Conservation (phyloP, 2,888 invertebrate genomes). For the Ormyrus thymus region DNA sequence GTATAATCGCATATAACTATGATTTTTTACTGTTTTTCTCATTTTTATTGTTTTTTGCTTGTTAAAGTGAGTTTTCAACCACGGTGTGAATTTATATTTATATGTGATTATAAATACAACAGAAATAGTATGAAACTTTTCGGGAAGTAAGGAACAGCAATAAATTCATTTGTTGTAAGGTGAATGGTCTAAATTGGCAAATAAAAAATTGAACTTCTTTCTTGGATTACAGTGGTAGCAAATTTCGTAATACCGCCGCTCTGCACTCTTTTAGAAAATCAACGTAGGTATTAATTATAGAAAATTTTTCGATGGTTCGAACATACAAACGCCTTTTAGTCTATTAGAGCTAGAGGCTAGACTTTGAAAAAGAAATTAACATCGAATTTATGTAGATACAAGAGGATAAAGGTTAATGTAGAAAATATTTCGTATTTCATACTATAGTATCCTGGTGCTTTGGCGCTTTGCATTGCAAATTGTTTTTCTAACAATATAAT, state of each 20-base stretch:
- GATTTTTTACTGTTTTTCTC: too few species aligned
- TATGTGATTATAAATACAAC: too few species aligned
- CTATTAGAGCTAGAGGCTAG: slow-evolving; percentile 35
- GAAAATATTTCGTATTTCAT: slow-evolving; percentile 1
- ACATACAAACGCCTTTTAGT: slow-evolving; percentile 16
- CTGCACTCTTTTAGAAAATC: slow-evolving; percentile 68
- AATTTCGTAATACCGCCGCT: slow-evolving; percentile 69
- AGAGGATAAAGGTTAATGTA: background rate
- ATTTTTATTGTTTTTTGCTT: too few species aligned
- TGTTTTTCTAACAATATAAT: slow-evolving; percentile 73
- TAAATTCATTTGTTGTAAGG: too few species aligned
- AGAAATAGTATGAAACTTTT: too few species aligned
- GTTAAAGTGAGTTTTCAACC: too few species aligned
- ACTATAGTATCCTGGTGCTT: slow-evolving; percentile 39
- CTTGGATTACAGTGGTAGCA: slow-evolving; percentile 64
- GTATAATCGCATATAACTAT: too few species aligned
- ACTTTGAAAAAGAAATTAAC: slow-evolving; percentile 4
- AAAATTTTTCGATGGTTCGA: slow-evolving; percentile 18
- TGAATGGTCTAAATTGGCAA: background rate
- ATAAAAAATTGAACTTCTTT: slow-evolving; percentile 20
- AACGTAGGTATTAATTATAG: slow-evolving; percentile 64
- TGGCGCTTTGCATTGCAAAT: slow-evolving; percentile 63
- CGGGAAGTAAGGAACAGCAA: too few species aligned
- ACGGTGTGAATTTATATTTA: too few species aligned
- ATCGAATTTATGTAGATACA: background rate